These are phyloP conservation scores for Mycalesis mineus DNA, from an alignment of 2,888 invertebrate species.

Conservation along the genomic window DNA sequence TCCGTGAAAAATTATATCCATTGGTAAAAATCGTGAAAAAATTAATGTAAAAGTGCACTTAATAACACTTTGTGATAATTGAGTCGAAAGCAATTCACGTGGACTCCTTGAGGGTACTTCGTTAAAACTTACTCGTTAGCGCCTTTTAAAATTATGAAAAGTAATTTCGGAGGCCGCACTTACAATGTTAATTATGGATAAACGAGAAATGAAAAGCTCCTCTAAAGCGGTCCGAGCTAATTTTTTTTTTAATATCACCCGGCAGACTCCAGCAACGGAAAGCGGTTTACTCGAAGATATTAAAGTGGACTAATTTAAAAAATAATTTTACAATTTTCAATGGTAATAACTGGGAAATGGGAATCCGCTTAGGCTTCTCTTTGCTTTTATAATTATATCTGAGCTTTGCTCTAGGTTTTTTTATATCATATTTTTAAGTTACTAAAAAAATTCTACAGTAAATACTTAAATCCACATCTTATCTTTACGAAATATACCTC, in stretches of 20 bases:
- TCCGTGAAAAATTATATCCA: neutral
- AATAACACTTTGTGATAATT: slow-evolving; percentile 25
- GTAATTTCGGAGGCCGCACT: slow-evolving; percentile 22
- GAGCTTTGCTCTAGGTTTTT: too few species aligned
- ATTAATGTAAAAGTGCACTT: slow-evolving; percentile 21
- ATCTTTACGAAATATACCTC: too few species aligned
- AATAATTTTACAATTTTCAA: too few species aligned
- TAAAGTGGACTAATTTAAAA: neutral
- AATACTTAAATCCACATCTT: too few species aligned
- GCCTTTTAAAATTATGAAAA: slow-evolving; percentile 22
- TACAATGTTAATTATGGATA: slow-evolving; percentile 11
- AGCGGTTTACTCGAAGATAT: neutral
- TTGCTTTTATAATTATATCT: too few species aligned
- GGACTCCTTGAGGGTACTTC: slow-evolving; percentile 26
- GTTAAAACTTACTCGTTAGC: slow-evolving; percentile 29
- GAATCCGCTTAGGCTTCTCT: too few species aligned
- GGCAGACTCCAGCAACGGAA: neutral
- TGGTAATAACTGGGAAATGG: too few species aligned
- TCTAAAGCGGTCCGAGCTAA: neutral
- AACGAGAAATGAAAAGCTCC: slow-evolving; percentile 10
- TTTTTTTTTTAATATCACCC: neutral
- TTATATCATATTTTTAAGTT: too few species aligned
- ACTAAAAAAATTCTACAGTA: too few species aligned
- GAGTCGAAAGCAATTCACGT: slow-evolving; percentile 23
- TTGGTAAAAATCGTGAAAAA: slow-evolving; percentile 2